phyloP scores from a whole-genome alignment of 1,140 invertebrate genomes.

The Drosophila saltans region DNA sequence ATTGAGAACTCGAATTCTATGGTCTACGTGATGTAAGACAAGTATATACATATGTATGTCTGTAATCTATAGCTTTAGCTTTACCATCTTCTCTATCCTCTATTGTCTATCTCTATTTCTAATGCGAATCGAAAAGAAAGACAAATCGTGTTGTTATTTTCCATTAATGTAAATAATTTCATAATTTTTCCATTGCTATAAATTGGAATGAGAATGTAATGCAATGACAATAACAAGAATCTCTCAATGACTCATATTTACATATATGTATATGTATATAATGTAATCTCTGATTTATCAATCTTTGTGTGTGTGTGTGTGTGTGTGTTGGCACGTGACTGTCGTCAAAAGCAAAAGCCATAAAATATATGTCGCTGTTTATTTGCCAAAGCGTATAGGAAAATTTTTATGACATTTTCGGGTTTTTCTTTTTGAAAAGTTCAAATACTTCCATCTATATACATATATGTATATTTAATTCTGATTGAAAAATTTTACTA shows the following conservation, averaged over 20 bases:
- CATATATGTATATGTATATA: not conserved
- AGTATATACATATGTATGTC: not conserved
- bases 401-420: slow-evolving; percentile 43
- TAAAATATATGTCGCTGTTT: slow-evolving; percentile 12
- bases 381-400: slow-evolving; percentile 16
- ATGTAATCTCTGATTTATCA: slow-evolving; percentile 12
- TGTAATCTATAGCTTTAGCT: too few relatives aligned
- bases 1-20: slow-evolving; percentile 10
- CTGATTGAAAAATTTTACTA: slow-evolving; percentile 14
- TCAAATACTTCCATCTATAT: not conserved
- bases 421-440: slow-evolving; percentile 14
- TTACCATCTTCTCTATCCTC: not conserved
- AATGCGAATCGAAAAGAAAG: not conserved
- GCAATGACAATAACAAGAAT: slow-evolving; percentile 4
- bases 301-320: not conserved
- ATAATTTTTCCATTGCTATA: slow-evolving; percentile 9
- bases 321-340: slow-evolving; percentile 1
- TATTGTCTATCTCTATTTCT: not conserved
- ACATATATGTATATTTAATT: not conserved
- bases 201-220: not conserved
- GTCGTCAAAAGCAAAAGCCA: not conserved
- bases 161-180: slow-evolving; percentile 46
- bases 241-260: not conserved
- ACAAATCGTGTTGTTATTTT: slow-evolving; percentile 29
- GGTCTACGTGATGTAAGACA: slow-evolving; percentile 35